Evolutionary conservation across 2,888 invertebrate genomes (phyloP), one percentile per base, ranked within the genome.

Genomic region (Drosophila lutescens): DNA sequence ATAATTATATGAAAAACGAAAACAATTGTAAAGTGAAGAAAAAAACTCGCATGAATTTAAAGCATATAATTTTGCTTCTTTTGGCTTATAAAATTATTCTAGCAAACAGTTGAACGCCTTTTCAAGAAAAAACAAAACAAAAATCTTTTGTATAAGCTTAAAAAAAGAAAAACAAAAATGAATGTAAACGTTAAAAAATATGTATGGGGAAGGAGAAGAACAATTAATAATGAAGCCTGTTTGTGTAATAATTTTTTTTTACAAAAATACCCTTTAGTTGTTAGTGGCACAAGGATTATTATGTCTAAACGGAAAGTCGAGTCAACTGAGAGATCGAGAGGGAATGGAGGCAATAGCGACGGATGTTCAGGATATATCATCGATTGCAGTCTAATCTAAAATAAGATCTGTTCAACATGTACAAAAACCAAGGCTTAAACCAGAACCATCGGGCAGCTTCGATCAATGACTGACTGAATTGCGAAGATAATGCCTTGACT

Each of bases 1-100:
- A 51, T 63, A 46, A 32, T 13, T 32, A 53, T 53, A 53, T 40
- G 60, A 40, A 30, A 54, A 56, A 54, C 34, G 12, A 47, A 53
- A 67, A 44, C 4, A 47, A 65, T 44, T 73, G 59, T 73, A 73
- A 73, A 53, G 74, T 43, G 56, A 26, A 26, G 59, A 56, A 43
- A 12, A 76, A 43, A 78, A 54, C 58, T 76, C 59, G 72, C 66
- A 60, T 55, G 70, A 80, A 79, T 75, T 76, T 72, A 76, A 76
- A 53, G 75, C 74, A 76, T 80, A 75, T 76, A 67, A 66, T 78
- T 70, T 78, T 59, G 73, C 75, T 76, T 69, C 68, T 66, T 76
- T 76, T 81, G 73, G 78, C 82, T 78, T 79, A 76, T 72, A 62
- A 68, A 58, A 74, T 63, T 60, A 66, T 47, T 70, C 43, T 54